Conservation (phyloP, 2,113 vertebrate genomes). For the Holacanthus passer region DNA sequence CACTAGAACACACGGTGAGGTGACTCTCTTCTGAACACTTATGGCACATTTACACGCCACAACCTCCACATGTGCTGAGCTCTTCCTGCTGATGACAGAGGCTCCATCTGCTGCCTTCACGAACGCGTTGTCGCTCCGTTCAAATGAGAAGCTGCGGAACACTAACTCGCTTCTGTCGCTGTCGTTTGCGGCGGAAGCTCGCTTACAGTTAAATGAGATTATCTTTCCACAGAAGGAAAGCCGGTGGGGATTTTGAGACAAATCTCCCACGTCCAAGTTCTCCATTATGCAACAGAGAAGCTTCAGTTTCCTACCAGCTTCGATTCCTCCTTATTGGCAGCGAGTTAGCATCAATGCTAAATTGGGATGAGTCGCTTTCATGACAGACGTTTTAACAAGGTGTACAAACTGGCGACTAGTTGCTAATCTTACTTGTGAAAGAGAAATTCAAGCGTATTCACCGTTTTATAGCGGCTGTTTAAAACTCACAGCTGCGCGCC, state of each 20-base stretch:
- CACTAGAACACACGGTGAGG: constrained; percentile 86
- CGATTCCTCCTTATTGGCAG: background rate
- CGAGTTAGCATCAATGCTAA: background rate
- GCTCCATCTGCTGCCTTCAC: constrained; percentile 78
- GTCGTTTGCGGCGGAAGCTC: constrained; percentile 31
- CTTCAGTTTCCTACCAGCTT: background rate
- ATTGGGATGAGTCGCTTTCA: background rate
- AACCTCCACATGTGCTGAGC: constrained; percentile 76
- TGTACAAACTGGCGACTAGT: background rate
- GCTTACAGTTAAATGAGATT: constrained; percentile 83
- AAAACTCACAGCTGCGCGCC: constrained; percentile 62
- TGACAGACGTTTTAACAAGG: background rate
- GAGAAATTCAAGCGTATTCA: too few species aligned
- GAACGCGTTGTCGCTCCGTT: constrained; percentile 80
- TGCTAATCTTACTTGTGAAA: too few species aligned
- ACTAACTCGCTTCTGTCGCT: constrained; percentile 67
- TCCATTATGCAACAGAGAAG: constrained; percentile 46
- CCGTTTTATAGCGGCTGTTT: background rate
- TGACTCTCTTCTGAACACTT: constrained; percentile 82
- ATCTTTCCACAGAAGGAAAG: constrained; percentile 87
- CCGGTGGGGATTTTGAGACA: constrained; percentile 2
- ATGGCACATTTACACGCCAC: constrained; percentile 81
- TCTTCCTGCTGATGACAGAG: constrained; percentile 69
- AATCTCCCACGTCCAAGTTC: constrained; percentile 3
- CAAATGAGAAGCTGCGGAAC: constrained; percentile 84